phyloP scores from a whole-genome alignment of 2,888 invertebrate genomes.

The Uloborus plumipes region DNA sequence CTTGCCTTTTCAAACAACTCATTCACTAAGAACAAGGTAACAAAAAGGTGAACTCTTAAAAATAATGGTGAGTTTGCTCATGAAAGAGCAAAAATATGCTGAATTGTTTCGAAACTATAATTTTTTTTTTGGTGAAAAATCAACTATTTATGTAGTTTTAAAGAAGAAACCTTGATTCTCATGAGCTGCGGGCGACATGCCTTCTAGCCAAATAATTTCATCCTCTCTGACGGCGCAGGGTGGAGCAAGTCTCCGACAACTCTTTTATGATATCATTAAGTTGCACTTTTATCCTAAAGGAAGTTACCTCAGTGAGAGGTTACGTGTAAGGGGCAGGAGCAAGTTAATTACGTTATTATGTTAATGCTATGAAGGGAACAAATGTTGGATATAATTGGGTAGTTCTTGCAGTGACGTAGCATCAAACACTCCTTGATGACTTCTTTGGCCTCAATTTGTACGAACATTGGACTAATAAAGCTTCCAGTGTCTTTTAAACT shows the following conservation, averaged over 20 bases:
- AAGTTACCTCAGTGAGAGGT: slow-evolving; percentile 9
- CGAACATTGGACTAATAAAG: too few species aligned
- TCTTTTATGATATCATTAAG: slow-evolving; percentile 10
- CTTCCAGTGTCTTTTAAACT: too few species aligned
- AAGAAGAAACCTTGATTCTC: too few species aligned
- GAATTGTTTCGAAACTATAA: too few species aligned
- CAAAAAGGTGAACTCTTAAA: too few species aligned
- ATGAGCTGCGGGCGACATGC: neutral
- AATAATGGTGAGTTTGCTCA: too few species aligned
- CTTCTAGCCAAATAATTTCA: neutral
- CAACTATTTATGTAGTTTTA: too few species aligned
- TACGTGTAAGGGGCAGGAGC: slow-evolving; percentile 9
- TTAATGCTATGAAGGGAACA: slow-evolving; percentile 45
- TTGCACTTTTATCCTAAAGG: neutral
- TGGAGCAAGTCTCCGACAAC: slow-evolving; percentile 3
- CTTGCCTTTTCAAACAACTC: too few species aligned
- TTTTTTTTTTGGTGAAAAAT: too few species aligned
- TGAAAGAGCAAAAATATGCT: too few species aligned
- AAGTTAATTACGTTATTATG: slow-evolving; percentile 52
- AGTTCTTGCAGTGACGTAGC: slow-evolving; percentile 29
- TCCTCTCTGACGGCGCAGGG: neutral
- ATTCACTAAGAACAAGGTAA: too few species aligned
- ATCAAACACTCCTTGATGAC: slow-evolving; percentile 36
- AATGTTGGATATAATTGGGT: slow-evolving; percentile 25
- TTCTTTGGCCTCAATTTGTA: too few species aligned